These are phyloP conservation scores for Ceriagrion tenellum DNA, from an alignment of 2,888 invertebrate species.

Conservation along the genomic window DNA sequence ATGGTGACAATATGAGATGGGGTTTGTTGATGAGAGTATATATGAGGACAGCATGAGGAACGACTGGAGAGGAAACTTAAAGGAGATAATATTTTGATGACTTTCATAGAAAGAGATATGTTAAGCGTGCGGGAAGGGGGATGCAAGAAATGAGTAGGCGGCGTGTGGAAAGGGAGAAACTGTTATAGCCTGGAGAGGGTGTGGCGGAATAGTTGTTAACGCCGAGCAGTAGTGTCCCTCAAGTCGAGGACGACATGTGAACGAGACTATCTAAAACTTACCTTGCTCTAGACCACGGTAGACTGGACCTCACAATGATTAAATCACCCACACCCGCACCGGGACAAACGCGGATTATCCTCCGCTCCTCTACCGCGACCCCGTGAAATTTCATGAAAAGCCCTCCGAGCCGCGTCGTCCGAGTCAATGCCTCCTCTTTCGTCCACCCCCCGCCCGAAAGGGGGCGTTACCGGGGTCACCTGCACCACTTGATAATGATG, in stretches of 20 bases:
- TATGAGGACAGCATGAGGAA: too few relatives aligned
- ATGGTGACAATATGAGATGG: too few relatives aligned
- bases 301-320: neutral
- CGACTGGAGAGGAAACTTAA: too few relatives aligned
- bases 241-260: neutral
- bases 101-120: too few relatives aligned
- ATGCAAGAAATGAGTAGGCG: neutral
- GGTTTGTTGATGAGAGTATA: too few relatives aligned
- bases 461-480: constrained; percentile 24
- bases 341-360: neutral
- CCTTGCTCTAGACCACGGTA: neutral
- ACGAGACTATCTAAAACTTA: too few relatives aligned
- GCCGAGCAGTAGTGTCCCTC: neutral
- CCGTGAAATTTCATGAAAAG: neutral
- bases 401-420: neutral
- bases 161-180: neutral
- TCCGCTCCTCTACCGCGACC: neutral
- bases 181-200: neutral
- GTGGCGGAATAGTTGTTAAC: neutral
- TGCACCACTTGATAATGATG: constrained; percentile 31
- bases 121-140: neutral
- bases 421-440: constrained; percentile 4
- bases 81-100: too few relatives aligned
- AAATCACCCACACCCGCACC: neutral
- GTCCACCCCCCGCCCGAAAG: neutral